Evolutionary conservation across 2,888 invertebrate genomes (phyloP), one percentile per base, ranked within the genome.

Genomic region (Pyrrhosoma nymphula): DNA sequence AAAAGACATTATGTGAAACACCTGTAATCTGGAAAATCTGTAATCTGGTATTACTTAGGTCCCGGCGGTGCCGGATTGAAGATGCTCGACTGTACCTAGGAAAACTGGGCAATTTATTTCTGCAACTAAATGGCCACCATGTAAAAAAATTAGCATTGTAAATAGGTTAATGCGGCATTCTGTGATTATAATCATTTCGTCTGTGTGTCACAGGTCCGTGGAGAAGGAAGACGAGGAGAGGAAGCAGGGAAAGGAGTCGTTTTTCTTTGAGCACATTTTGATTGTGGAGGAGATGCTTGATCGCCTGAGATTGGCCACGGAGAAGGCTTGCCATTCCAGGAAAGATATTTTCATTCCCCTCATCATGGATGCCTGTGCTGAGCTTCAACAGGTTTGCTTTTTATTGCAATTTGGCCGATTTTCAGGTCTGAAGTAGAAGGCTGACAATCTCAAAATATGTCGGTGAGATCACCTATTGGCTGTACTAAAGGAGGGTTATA

Each of bases 181-280:
- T 69, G 10, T 60, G 69, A 69, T 69, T 69, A 1, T 69, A 26
- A 14, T 69, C 2, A 26, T 26, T 20, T 82, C 35, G 6, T 35
- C 16, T 82, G 35, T 35, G 30, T 75, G n/a, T 35, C 8, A 16
- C 30, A 82, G 82, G 82, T 0, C 26, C 35, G 1, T 35, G 35
- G 82, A 82, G 18, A 82, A 35, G 82, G 90, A 95, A 35, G 95
- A 95, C 0, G 95, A 96, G 96, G 98, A 98, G 96, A 97, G 97
- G 97, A 97, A 97, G 97, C 97, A n/a, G 26, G 69, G n/a, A 14
- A 63, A 98, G 97, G 98, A 98, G 96, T 97, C 98, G 90, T 98
- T 98, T 96, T 98, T 99, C 96, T 98, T 99, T 97, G 98, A 99
- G 96, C 99, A 99, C 96, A 98, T 98, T 95, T 98, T 98, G 0